A percentile compares a stretch with the other conserved stretches of the same genome.
Conservation (phyloP, 2,888 invertebrate species). For the Cephus sareptanus region DNA sequence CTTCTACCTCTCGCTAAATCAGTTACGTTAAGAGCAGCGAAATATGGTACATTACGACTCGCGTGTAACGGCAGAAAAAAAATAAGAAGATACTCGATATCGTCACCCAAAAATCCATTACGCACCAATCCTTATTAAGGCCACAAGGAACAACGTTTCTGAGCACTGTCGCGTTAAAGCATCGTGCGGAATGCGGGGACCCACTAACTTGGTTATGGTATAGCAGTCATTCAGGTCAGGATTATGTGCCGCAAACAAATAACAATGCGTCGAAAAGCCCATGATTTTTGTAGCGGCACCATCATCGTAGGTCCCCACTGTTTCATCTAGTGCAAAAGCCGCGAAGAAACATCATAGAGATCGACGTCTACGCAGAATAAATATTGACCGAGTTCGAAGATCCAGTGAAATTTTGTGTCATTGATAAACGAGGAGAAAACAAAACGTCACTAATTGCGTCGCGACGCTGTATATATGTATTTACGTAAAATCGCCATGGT, state of each 20-base stretch:
- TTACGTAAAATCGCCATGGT: background rate
- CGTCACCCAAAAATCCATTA: background rate
- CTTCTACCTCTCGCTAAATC: background rate
- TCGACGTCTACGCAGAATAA: no score
- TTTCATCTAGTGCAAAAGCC: background rate
- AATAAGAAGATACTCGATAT: background rate
- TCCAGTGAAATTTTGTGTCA: background rate
- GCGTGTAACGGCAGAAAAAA: background rate
- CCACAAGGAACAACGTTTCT: background rate
- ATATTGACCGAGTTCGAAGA: background rate
- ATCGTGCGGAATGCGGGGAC: slow-evolving; percentile 14
- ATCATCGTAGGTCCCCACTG: background rate
- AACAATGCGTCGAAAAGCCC: slow-evolving; percentile 5
- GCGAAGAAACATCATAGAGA: background rate
- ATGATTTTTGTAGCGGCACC: background rate
- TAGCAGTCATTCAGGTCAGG: slow-evolving; percentile 15
- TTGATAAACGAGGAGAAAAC: background rate
- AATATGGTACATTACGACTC: background rate
- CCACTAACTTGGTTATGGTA: slow-evolving; percentile 21
- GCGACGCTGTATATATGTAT: background rate
- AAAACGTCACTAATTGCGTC: background rate
- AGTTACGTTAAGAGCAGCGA: background rate
- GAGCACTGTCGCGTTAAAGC: background rate
- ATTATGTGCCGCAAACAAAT: slow-evolving; percentile 8
- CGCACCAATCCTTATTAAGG: background rate